These are phyloP conservation scores for Rhynchotus rufescens DNA, from an alignment of 2,797 vertebrate species.

Conservation along the genomic window DNA sequence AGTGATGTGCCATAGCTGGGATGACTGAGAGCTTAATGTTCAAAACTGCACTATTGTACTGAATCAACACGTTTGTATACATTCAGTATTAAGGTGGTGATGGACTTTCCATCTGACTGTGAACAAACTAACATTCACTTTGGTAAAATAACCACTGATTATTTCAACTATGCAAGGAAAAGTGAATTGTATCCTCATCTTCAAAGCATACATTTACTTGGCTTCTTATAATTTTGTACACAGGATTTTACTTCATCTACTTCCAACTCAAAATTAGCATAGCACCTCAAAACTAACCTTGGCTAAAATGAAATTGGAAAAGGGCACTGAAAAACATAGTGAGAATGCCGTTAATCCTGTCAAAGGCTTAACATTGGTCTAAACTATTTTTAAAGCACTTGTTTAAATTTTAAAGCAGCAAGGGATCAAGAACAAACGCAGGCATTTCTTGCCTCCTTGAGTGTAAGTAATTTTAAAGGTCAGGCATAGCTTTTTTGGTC, in stretches of 20 bases:
- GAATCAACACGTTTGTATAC: neutral
- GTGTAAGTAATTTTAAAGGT: conserved; percentile 52
- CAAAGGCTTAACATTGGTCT: neutral
- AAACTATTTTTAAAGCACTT: conserved; percentile 62
- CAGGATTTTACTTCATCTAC: neutral
- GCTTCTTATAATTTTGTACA: neutral
- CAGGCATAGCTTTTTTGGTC: neutral
- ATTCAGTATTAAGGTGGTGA: neutral
- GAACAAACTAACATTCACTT: neutral
- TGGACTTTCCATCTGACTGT: neutral
- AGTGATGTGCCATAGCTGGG: neutral
- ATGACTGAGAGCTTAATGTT: neutral
- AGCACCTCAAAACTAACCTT: neutral
- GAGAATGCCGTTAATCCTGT: neutral
- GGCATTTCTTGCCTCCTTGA: neutral
- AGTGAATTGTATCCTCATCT: neutral
- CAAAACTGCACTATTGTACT: neutral
- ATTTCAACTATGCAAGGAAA: neutral
- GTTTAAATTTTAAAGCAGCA: conserved; percentile 58
- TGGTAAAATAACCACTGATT: neutral
- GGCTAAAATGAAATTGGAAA: neutral
- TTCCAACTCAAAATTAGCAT: neutral
- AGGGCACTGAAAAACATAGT: neutral
- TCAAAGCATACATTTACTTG: neutral
- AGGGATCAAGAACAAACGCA: conserved; percentile 52